These are phyloP conservation scores for Pocillopora verrucosa DNA, from an alignment of 64 coral and sea anemone genomes.

Conservation along the genomic window DNA sequence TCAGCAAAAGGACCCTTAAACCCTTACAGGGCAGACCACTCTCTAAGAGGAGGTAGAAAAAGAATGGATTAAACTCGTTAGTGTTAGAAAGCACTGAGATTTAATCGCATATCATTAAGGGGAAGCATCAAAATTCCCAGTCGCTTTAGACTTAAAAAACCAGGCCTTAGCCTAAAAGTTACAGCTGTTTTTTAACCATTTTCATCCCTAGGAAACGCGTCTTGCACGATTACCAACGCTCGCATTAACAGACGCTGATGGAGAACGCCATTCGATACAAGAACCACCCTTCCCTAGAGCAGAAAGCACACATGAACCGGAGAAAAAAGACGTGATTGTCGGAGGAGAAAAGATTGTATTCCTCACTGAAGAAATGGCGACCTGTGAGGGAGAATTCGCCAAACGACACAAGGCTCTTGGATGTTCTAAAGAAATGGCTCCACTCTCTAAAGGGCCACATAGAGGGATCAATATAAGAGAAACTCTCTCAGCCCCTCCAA, in stretches of 20 bases:
- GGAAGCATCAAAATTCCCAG: too few species aligned
- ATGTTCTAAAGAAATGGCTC: background rate
- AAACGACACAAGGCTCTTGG: constrained; percentile 78
- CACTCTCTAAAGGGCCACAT: background rate
- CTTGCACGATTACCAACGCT: background rate
- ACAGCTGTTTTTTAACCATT: background rate
- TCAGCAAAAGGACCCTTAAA: too few species aligned
- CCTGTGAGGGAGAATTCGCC: constrained; percentile 81
- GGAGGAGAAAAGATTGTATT: constrained; percentile 76
- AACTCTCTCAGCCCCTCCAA: constrained; percentile 76
- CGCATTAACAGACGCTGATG: constrained; percentile 8
- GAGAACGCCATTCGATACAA: background rate
- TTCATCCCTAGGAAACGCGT: background rate
- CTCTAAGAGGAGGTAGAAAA: too few species aligned
- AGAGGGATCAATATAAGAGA: constrained; percentile 35
- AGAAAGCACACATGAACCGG: background rate
- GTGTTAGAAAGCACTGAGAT: too few species aligned
- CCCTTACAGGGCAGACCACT: too few species aligned
- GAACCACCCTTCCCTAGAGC: background rate
- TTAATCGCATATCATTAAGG: too few species aligned
- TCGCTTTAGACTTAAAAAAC: too few species aligned
- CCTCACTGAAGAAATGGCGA: constrained; percentile 82
- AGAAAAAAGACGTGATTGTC: background rate
- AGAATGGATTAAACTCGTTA: too few species aligned
- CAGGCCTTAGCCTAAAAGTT: too few species aligned